Base-by-base conservation (phyloP, 2,797 vertebrate species). In the Serranus cabrilla region DNA sequence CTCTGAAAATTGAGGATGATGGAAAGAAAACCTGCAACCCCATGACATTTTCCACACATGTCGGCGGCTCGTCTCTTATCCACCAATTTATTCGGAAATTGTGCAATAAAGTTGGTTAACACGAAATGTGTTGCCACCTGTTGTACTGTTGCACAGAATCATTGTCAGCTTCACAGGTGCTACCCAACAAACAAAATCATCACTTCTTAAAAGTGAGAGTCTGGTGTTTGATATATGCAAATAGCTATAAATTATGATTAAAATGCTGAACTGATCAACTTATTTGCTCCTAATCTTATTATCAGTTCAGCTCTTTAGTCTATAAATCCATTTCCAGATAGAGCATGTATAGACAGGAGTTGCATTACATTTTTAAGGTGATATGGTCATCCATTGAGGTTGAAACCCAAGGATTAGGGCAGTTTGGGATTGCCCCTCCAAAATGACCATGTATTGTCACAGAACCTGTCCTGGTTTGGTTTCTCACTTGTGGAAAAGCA, bases 1-100 rank as follows among this genome's bases (percentile, higher is more conserved):
- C 68, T 81, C 62, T 55, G 59, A 73, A 85, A 76, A 78, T 40
- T 37, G 37, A 76, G 49, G 37, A 68, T 62, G 43, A 76, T 39
- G 31, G 31, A 71, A 62, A 64, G 25, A 76, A 68, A 66, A 74
- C 42, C 61, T 64, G 68, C 31, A 78, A 69, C 55, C 52, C 11
- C 14, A 1, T 59, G 49, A 49, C 20, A 82, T 72, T 76, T 60
- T 23, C 21, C 17, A 42, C 57, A 49, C 40, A 37, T 42, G 51
- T 45, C 61, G 17, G 20, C 59, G 49, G 57, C 34, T 79, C 27
- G 42, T 61, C 42, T 68, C 13, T 61, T 34, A 12, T 31, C 66
- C 7, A 2, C 7, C 23, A 11, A 11, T 47, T 49, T 37, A 64
- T 56, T 61, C 17, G 34, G 37, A 73, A 68, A 54, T 42, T 65